Evolutionary conservation across 2,888 invertebrate genomes (phyloP).

Genomic region (Dasysyrphus albostriatus): DNA sequence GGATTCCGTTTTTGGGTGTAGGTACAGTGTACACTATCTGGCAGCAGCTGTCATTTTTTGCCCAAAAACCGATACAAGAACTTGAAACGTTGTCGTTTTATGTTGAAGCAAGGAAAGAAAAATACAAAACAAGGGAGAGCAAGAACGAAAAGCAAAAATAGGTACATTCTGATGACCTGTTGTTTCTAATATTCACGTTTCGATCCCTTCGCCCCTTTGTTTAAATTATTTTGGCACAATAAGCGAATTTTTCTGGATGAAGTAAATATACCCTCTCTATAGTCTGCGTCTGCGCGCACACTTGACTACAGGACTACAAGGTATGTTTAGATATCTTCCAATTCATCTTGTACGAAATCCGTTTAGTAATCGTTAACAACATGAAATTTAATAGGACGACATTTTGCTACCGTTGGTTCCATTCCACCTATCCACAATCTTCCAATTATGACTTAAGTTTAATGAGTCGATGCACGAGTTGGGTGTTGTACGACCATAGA

Average conservation of each 20-base stretch:
- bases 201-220: slow-evolving; percentile 1
- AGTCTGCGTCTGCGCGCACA: slow-evolving; percentile 6
- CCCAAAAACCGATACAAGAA: slow-evolving; percentile 68
- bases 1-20: slow-evolving; percentile 69
- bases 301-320: slow-evolving; percentile 12
- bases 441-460: slow-evolving; percentile 71
- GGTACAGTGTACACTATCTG: slow-evolving; percentile 25
- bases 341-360: slow-evolving; percentile 61
- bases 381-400: slow-evolving; percentile 67
- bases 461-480: slow-evolving; percentile 70
- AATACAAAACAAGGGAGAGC: slow-evolving; percentile 32
- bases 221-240: slow-evolving; percentile 42
- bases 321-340: slow-evolving; percentile 9
- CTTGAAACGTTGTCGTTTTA: slow-evolving; percentile 6
- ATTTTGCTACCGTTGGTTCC: slow-evolving; percentile 62
- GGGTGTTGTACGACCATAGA: slow-evolving; percentile 57
- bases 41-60: slow-evolving; percentile 70
- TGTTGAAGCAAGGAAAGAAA: neutral
- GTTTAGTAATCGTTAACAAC: slow-evolving; percentile 66
- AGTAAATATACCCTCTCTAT: slow-evolving; percentile 1
- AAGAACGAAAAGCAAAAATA: slow-evolving; percentile 23
- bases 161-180: slow-evolving; percentile 64
- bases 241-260: slow-evolving; percentile 38
- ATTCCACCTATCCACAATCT: slow-evolving; percentile 44
- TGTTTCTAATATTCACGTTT: slow-evolving; percentile 47